Conservation (phyloP, 2,797 vertebrate species). For the Eremophila alpestris region DNA sequence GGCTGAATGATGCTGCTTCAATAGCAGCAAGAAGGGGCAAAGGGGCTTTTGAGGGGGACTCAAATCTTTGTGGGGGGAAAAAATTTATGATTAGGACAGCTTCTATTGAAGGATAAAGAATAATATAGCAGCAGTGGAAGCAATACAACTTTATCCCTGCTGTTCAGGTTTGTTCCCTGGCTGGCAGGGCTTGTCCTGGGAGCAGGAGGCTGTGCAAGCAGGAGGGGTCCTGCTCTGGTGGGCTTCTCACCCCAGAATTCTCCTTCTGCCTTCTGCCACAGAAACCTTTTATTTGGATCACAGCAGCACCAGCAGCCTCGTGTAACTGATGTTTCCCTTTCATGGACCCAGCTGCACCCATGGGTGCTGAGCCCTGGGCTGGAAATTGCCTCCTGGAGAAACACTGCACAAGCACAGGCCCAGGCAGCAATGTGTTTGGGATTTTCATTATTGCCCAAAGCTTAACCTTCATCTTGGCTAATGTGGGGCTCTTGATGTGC, state of each 20-base stretch:
- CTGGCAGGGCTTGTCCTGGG: neutral
- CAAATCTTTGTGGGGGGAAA: neutral
- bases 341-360: neutral
- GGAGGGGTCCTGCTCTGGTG: neutral
- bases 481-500: neutral
- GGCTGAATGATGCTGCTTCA: neutral
- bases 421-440: neutral
- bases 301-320: neutral
- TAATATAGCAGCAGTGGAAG: neutral
- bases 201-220: neutral
- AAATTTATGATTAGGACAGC: neutral
- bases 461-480: neutral
- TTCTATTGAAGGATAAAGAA: neutral
- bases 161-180: conserved; percentile 1
- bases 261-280: neutral
- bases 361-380: neutral
- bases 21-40: neutral
- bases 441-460: neutral
- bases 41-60: neutral
- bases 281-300: neutral
- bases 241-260: neutral
- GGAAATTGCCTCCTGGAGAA: neutral
- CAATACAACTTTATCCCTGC: conserved; percentile 4
- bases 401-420: neutral
- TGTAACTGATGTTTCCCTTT: neutral